Conservation (phyloP, 2,113 vertebrate species). For the Cyanoramphus novaezelandiae region DNA sequence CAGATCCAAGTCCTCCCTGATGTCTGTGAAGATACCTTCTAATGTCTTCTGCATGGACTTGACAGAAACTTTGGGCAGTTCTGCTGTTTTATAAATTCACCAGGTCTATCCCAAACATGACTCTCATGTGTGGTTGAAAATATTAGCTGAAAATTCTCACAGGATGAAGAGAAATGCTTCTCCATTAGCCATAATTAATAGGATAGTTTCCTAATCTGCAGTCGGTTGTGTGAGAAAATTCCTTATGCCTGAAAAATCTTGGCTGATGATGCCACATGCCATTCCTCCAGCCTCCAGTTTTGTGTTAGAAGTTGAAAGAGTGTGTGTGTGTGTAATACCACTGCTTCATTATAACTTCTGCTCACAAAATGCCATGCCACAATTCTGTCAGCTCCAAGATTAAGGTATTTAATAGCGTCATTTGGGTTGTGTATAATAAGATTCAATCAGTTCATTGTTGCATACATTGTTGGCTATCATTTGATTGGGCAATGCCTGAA, state of each 20-base stretch:
- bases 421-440: slow-evolving; percentile 46
- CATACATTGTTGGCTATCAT: slow-evolving; percentile 26
- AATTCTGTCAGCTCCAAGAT: slow-evolving; percentile 56
- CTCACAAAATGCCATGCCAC: background rate
- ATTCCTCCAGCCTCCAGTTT: slow-evolving; percentile 18
- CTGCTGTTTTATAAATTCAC: background rate
- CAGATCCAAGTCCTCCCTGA: background rate
- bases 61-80: background rate
- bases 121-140: background rate
- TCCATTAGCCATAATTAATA: background rate
- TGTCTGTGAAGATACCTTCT: background rate
- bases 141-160: background rate
- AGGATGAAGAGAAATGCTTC: background rate
- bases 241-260: slow-evolving; percentile 19
- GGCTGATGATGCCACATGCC: background rate
- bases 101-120: background rate
- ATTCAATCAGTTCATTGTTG: slow-evolving; percentile 58
- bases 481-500: slow-evolving; percentile 42
- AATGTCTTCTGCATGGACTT: background rate
- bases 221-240: slow-evolving; percentile 56
- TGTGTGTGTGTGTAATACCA: background rate
- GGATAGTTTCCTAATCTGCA: slow-evolving; percentile 13
- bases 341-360: slow-evolving; percentile 10
- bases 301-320: slow-evolving; percentile 39
- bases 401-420: slow-evolving; percentile 53